Base-by-base conservation (phyloP, 2,888 invertebrate genomes). In the Bimastos eiseni region DNA sequence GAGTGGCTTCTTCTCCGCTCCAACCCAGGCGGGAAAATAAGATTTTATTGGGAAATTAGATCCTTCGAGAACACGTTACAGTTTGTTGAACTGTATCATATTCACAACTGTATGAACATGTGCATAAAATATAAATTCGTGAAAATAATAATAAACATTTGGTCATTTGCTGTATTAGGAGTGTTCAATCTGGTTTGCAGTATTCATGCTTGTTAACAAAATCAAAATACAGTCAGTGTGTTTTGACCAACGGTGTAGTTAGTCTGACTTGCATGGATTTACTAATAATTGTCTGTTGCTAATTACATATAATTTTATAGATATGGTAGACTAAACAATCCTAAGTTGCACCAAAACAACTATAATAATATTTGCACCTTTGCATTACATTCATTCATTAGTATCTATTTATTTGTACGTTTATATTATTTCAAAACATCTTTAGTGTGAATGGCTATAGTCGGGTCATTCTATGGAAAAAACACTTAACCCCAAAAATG, bases 1-100 rank as follows among this genome's bases (percentile, higher is more conserved):
- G 89, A 91, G 92, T 38, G 94, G 94, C 0, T 93, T 95, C 92
- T 95, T 95, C 92, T 92, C 93, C 15, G 93, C 94, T 55, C 94
- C 94, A 24, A 92, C 94, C 41, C 93, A 93, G 41, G 88, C 89
- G 34, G 38, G 88, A 30, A 92, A 92, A 89, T 92, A 86, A 91
- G 33, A 33, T 34, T 89, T 1, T 34, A 89, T 21, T 49, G 49
- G 4, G 86, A 70, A 70, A 36, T 11, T 70, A 5, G n/a, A 70
- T 70, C n/a, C 70, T n/a, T 70, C 30, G 30, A n/a, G 70, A 70
- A 70, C 70, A n/a, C n/a, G n/a, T 2, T 70, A n/a, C 70, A 70
- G 70, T n/a, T 70, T n/a, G n/a, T n/a, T n/a, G 70, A 70, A 70
- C 70, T 70, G 70, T 70, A 70, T 17, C 24, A 21, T 49, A 24